Conservation (phyloP, 2,888 invertebrate species). For the Watsonalla binaria region DNA sequence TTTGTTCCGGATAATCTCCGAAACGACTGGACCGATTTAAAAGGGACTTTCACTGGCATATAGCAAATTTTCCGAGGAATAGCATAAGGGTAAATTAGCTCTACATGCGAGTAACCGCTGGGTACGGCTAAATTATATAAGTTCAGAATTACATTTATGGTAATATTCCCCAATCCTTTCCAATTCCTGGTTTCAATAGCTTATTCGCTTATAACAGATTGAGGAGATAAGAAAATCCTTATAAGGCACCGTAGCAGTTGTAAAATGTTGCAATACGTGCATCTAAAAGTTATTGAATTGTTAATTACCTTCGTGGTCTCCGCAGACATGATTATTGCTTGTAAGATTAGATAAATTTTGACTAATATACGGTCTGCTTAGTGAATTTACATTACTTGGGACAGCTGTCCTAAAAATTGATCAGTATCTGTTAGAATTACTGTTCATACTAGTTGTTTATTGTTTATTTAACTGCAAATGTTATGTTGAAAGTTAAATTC, state of each 20-base stretch:
- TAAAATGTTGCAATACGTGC: slow-evolving; percentile 16
- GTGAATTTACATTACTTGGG: slow-evolving; percentile 4
- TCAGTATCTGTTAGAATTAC: slow-evolving; percentile 6
- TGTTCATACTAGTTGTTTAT: background rate
- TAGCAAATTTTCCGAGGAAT: no score
- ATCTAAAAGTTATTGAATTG: slow-evolving; percentile 23
- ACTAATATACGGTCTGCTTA: slow-evolving; percentile 13
- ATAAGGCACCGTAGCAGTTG: slow-evolving; percentile 18
- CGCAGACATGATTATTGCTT: slow-evolving; percentile 26
- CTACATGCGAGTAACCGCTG: no score
- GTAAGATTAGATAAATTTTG: slow-evolving; percentile 17
- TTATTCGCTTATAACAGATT: background rate
- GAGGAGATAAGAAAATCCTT: slow-evolving; percentile 7
- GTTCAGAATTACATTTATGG: no score
- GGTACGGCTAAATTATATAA: no score
- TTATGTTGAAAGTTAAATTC: background rate
- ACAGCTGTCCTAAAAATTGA: slow-evolving; percentile 4
- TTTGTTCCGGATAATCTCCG: no score
- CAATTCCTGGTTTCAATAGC: background rate
- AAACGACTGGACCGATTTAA: no score
- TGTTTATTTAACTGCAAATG: background rate
- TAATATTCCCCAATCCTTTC: background rate
- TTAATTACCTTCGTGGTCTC: slow-evolving; percentile 22
- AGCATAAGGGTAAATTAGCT: no score
- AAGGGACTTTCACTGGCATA: no score